Conservation (phyloP, 2,797 vertebrate species). For the Ceryle rudis region DNA sequence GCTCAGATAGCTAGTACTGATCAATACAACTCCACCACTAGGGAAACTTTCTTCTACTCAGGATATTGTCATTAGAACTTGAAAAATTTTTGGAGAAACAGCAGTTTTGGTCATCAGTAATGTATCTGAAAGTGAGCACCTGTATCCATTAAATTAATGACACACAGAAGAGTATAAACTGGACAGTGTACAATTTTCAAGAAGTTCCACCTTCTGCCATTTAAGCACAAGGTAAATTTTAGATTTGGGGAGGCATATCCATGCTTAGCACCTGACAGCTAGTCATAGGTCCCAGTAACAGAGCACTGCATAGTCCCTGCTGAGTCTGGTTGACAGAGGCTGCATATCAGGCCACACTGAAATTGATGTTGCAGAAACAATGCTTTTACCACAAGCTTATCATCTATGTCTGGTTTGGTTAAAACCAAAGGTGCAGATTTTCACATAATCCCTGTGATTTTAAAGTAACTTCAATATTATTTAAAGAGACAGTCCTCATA, state of each 20-base stretch:
- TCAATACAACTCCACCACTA: background rate
- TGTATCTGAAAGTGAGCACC: background rate
- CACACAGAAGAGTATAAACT: background rate
- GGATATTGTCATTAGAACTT: background rate
- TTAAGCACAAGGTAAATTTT: background rate
- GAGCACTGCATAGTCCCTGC: background rate
- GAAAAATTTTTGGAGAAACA: background rate
- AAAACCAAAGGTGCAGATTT: background rate
- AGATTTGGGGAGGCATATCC: background rate
- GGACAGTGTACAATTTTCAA: background rate
- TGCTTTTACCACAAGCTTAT: background rate
- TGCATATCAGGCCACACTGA: background rate
- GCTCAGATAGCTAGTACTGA: background rate
- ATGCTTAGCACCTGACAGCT: background rate
- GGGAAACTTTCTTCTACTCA: background rate
- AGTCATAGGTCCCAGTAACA: background rate
- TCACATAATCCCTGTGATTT: background rate
- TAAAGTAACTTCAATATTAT: background rate
- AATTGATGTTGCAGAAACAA: background rate
- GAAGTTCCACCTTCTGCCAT: background rate
- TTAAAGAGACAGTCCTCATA: background rate
- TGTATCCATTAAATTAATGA: background rate
- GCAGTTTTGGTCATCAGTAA: background rate
- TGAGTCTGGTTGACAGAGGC: background rate
- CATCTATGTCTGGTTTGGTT: background rate